Evolutionary conservation across 2,888 invertebrate species (phyloP).

Genomic region (Drosophila pseudotakahashii): DNA sequence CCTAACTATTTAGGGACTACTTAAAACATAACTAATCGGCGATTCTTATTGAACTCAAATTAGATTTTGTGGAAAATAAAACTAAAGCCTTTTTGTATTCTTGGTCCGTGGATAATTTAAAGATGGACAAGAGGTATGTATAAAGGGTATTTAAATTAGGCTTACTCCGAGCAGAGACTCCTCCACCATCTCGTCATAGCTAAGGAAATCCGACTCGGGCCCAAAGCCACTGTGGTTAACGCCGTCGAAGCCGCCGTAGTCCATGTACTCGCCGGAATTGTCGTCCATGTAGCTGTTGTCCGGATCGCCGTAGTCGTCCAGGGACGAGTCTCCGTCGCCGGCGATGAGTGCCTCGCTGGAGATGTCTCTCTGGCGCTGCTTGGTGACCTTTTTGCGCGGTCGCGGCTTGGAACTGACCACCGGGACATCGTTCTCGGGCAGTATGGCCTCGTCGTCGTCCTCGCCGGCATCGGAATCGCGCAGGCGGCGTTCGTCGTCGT

Average conservation of each 20-base stretch:
- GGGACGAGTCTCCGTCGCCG: slow-evolving; percentile 59
- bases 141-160: neutral
- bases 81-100: too few species aligned
- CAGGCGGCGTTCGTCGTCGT: slow-evolving; percentile 45
- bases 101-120: too few species aligned
- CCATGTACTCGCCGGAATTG: slow-evolving; percentile 63
- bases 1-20: too few species aligned
- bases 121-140: too few species aligned
- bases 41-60: too few species aligned
- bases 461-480: slow-evolving; percentile 43
- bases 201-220: slow-evolving; percentile 66
- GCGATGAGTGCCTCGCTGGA: slow-evolving; percentile 53
- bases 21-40: too few species aligned
- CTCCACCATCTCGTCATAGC: slow-evolving; percentile 81
- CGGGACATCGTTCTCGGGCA: slow-evolving; percentile 56
- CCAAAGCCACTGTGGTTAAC: slow-evolving; percentile 35
- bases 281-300: slow-evolving; percentile 59
- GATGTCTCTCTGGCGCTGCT: slow-evolving; percentile 41
- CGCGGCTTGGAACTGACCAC: slow-evolving; percentile 34
- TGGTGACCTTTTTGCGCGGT: slow-evolving; percentile 49
- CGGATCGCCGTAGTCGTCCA: slow-evolving; percentile 62
- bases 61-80: too few species aligned
- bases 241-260: slow-evolving; percentile 53
- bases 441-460: slow-evolving; percentile 56
- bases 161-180: slow-evolving; percentile 79